Evolutionary conservation across 2,113 vertebrate species (phyloP), one percentile per base, ranked within the genome.

Genomic region (Excalfactoria chinensis): DNA sequence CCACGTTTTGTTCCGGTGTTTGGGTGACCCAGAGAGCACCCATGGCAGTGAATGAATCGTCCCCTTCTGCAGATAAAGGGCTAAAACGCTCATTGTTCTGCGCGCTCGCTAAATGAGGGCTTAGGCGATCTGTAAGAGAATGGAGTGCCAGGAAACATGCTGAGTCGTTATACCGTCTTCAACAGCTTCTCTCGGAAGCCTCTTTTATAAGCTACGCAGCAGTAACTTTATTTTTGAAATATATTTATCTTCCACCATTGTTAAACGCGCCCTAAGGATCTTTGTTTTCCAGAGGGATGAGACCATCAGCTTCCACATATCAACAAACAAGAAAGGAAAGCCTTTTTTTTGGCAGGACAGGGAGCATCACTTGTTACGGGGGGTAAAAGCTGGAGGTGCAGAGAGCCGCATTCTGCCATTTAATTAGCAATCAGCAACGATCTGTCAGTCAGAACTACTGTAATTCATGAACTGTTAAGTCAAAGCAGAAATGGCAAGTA

Each of bases 401-500:
- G 48, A 88, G 88, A 91, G 83, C 63, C 7, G 13, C 85, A 84
- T 93, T 78, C 88, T 74, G 60, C 78, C 89, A 62, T 94, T 97
- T 96, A 96, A 97, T 95, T 94, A 96, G 77, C 74, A 86, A 94
- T 95, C 96, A 94, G 83, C 90, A 96, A 84, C 82, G 88, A 95
- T 93, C 97, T 90, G 89, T 87, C 94, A 94, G 86, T 93, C 93
- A 92, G 70, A 73, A 91, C 59, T 43, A 89, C 71, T 53, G 30
- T 75, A 90, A 96, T 88, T 95, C 85, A 84, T 93, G 89, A 95
- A 95, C 83, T 88, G 83, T 60, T 89, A 95, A 97, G 91, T 89
- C 94, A 97, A 95, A 97, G 94, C 51, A 90, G 92, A 93, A 95
- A 94, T 84, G 89, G 93, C 74, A 96, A 95, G 90, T 97, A 97